phyloP scores from a whole-genome alignment of 2,888 invertebrate species.

The Balanococcus diminutus region DNA sequence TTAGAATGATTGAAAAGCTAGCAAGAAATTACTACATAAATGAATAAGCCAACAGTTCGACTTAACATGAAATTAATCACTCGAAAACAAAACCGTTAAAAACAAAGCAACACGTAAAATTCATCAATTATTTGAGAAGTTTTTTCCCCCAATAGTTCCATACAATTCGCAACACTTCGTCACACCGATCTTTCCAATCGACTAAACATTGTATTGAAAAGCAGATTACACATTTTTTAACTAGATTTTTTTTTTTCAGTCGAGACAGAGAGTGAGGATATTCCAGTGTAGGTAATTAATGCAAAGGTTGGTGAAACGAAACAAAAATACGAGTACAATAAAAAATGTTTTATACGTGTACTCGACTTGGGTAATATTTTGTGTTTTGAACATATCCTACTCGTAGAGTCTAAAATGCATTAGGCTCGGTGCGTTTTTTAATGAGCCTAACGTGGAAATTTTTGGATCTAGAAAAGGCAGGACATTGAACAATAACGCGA shows the following conservation, averaged over 20 bases:
- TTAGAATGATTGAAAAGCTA: neutral
- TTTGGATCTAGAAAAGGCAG: neutral
- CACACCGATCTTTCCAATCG: neutral
- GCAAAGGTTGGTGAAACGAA: too few species aligned
- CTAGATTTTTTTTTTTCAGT: neutral
- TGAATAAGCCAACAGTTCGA: neutral
- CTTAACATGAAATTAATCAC: slow-evolving; percentile 1
- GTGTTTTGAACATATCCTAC: neutral
- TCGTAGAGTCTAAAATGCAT: neutral
- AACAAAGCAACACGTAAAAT: slow-evolving; percentile 15
- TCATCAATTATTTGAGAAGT: slow-evolving; percentile 12
- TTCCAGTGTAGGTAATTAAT: too few species aligned
- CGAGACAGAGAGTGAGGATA: too few species aligned
- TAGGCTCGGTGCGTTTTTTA: neutral
- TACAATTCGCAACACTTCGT: neutral
- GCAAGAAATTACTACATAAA: neutral
- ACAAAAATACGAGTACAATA: too few species aligned
- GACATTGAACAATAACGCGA: slow-evolving; percentile 11
- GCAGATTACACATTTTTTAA: neutral
- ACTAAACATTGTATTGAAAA: neutral
- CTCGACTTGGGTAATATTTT: too few species aligned
- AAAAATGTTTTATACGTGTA: too few species aligned
- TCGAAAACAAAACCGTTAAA: neutral
- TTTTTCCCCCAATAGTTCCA: neutral
- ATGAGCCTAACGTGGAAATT: neutral